Evolutionary conservation across 2,113 vertebrate genomes (phyloP).

Genomic region (Carollia perspicillata): DNA sequence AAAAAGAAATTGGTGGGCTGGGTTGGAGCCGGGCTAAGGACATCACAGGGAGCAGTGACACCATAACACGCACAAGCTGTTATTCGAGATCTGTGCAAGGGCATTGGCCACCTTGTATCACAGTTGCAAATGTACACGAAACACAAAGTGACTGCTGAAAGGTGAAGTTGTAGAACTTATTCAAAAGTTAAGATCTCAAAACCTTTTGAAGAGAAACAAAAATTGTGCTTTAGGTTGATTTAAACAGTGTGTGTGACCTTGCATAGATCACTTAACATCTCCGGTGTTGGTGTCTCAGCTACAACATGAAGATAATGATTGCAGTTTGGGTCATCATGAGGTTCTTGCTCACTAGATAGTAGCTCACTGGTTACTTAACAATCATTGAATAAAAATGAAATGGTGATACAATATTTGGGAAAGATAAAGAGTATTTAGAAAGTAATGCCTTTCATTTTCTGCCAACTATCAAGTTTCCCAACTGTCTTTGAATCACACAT

Average conservation of each 20-base stretch:
- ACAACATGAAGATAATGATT: not conserved
- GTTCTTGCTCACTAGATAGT: not conserved
- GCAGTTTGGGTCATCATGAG: not conserved
- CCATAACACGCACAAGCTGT: not conserved
- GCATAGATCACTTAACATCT: not conserved
- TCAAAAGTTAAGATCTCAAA: not conserved
- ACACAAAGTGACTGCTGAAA: not conserved
- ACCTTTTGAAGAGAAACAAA: not conserved
- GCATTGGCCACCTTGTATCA: too few species aligned
- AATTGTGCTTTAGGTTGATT: not conserved
- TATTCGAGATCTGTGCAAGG: not conserved
- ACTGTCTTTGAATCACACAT: not conserved
- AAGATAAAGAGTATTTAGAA: not conserved
- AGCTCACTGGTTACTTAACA: not conserved
- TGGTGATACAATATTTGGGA: not conserved
- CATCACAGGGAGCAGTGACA: rapidly evolving
- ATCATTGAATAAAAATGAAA: not conserved
- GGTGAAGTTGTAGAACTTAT: not conserved
- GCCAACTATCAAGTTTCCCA: not conserved
- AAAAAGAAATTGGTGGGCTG: not conserved
- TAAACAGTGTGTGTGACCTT: not conserved
- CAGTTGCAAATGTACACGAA: not conserved
- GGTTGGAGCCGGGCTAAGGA: not conserved
- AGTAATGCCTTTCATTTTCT: not conserved
- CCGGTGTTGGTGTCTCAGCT: not conserved